Conservation (phyloP, 2,888 invertebrate species). For the Rotaria sp. region DNA sequence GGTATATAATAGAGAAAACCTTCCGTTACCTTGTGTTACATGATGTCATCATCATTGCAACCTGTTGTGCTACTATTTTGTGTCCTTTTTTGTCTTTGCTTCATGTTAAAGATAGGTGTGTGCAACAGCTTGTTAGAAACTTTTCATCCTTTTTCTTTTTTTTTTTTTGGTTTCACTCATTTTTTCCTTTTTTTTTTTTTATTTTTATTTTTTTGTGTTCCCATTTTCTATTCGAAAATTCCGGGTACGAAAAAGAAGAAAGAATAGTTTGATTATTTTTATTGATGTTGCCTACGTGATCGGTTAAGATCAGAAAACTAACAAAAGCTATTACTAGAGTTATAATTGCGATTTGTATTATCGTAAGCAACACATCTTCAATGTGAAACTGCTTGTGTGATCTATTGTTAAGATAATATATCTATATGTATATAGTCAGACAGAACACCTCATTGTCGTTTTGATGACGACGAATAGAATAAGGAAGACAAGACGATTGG, state of each 20-base stretch:
- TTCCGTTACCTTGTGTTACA: not conserved
- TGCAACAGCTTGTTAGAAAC: constrained; percentile 15
- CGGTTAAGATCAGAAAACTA: constrained; percentile 13
- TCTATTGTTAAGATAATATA: constrained; percentile 15
- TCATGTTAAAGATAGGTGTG: not conserved
- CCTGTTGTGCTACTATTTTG: constrained; percentile 1
- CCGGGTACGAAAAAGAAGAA: not conserved
- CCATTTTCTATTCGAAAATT: not conserved
- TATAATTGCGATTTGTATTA: not conserved
- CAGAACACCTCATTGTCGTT: constrained; percentile 12
- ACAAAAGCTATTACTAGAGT: not conserved
- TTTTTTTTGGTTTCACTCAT: not conserved
- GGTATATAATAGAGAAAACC: not conserved
- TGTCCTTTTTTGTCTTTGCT: not conserved
- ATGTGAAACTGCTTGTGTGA: not conserved
- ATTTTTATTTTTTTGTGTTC: not conserved
- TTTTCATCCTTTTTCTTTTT: not conserved
- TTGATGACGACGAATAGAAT: constrained; percentile 8
- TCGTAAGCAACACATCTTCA: not conserved
- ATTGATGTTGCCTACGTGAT: not conserved
- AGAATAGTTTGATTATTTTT: constrained; percentile 5
- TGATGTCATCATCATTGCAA: not conserved
- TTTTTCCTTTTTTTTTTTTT: not conserved
- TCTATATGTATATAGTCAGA: not conserved
- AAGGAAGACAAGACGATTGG: constrained; percentile 9